phyloP scores from a whole-genome alignment of 2,888 invertebrate species.

The Apodemia duryi region DNA sequence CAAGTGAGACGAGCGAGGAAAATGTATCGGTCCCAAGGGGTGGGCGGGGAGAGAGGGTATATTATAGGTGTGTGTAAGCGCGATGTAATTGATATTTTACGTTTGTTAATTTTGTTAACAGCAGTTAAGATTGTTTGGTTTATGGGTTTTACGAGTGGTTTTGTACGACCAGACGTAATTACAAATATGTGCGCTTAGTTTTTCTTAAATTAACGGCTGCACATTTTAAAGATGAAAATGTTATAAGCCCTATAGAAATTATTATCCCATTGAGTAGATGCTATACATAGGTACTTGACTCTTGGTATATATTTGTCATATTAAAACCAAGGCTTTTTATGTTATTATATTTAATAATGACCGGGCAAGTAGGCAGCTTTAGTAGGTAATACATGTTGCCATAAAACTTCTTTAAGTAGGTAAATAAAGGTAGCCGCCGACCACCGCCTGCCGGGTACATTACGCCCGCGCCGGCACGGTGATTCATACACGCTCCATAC shows the following conservation, averaged over 20 bases:
- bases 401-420: too few relatives aligned
- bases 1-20: conserved; percentile 61
- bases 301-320: not conserved
- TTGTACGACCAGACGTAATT: conserved; percentile 13
- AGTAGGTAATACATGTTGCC: too few relatives aligned
- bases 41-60: conserved; percentile 40
- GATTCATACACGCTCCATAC: too few relatives aligned
- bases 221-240: not conserved
- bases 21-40: conserved; percentile 40
- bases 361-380: too few relatives aligned
- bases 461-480: too few relatives aligned
- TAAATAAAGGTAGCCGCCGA: too few relatives aligned
- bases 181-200: conserved; percentile 16
- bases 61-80: conserved; percentile 34
- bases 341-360: too few relatives aligned
- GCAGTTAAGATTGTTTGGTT: conserved; percentile 29
- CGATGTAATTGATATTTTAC: conserved; percentile 65
- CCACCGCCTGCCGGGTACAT: too few relatives aligned
- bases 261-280: not conserved
- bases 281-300: too few relatives aligned
- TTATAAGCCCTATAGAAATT: not conserved
- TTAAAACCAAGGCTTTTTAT: too few relatives aligned
- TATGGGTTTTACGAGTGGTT: conserved; percentile 26
- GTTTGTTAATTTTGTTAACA: conserved; percentile 48
- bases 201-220: conserved; percentile 7